A percentile compares a stretch with the other conserved stretches of the same genome.
Conservation (phyloP, 2,888 invertebrate genomes). For the Rhagium mordax region DNA sequence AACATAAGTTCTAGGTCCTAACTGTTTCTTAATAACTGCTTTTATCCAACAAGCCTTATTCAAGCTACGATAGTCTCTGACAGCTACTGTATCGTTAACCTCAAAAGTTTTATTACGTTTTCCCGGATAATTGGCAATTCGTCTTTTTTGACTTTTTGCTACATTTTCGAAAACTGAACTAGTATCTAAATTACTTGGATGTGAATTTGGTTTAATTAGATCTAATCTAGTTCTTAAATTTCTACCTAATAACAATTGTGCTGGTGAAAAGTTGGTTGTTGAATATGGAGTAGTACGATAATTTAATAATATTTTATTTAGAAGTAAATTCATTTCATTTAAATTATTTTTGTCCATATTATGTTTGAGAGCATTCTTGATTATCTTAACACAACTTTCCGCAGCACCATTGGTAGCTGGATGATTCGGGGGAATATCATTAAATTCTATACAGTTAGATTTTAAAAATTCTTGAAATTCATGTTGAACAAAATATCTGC, state of each 20-base stretch:
- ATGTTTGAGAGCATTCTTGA: neutral
- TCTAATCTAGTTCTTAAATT: slow-evolving; percentile 21
- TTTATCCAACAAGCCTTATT: neutral
- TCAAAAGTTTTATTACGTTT: neutral
- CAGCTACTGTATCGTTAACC: neutral
- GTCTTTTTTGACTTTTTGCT: neutral
- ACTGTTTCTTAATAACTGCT: neutral
- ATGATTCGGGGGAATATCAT: neutral
- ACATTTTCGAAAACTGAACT: neutral
- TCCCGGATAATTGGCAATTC: neutral
- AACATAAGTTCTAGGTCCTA: neutral
- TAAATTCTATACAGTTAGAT: slow-evolving; percentile 1
- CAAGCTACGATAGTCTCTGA: neutral
- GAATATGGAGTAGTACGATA: slow-evolving; percentile 7
- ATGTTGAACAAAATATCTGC: neutral
- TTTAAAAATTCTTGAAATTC: neutral
- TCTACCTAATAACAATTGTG: slow-evolving; percentile 23
- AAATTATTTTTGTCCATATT: neutral
- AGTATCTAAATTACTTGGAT: neutral
- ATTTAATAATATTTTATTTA: neutral
- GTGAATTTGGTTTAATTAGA: neutral
- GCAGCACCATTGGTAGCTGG: slow-evolving; percentile 4
- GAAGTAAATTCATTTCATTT: neutral
- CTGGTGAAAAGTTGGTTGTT: slow-evolving; percentile 10
- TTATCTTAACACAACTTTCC: neutral